Conservation (phyloP, 2,797 vertebrate species). For the Lagorchestes hirsutus region DNA sequence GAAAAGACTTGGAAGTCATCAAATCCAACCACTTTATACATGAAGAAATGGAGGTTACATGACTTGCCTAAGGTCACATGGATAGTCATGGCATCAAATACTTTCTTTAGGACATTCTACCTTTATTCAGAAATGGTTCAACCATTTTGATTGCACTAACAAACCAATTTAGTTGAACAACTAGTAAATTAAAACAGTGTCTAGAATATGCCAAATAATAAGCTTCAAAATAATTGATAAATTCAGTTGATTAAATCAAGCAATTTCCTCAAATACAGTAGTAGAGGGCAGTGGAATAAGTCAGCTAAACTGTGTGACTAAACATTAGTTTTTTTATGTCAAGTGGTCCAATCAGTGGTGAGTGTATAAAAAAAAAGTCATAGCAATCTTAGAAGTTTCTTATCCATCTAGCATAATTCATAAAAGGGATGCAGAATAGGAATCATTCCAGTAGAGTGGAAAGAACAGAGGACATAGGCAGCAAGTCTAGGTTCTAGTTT, state of each 20-base stretch:
- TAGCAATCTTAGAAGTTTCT: not conserved
- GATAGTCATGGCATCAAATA: not conserved
- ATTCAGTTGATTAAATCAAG: not conserved
- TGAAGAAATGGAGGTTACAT: not conserved
- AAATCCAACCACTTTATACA: not conserved
- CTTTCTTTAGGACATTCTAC: not conserved
- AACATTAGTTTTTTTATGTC: not conserved
- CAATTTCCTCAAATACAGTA: not conserved
- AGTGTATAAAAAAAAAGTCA: not conserved
- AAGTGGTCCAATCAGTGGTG: not conserved
- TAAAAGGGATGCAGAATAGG: not conserved
- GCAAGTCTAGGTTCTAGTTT: not conserved
- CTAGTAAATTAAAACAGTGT: constrained; percentile 8
- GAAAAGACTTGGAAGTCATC: not conserved
- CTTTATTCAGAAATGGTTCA: not conserved
- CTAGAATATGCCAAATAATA: not conserved
- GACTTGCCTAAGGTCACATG: not conserved
- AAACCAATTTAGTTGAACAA: not conserved
- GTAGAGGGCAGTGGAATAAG: not conserved
- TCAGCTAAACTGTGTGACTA: not conserved
- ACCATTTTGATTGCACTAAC: not conserved
- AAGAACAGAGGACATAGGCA: not conserved
- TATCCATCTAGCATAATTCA: not conserved
- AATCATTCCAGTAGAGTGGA: not conserved
- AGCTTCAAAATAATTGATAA: not conserved